Evolutionary conservation across 2,113 vertebrate species (phyloP).

Genomic region (Suricata suricatta): DNA sequence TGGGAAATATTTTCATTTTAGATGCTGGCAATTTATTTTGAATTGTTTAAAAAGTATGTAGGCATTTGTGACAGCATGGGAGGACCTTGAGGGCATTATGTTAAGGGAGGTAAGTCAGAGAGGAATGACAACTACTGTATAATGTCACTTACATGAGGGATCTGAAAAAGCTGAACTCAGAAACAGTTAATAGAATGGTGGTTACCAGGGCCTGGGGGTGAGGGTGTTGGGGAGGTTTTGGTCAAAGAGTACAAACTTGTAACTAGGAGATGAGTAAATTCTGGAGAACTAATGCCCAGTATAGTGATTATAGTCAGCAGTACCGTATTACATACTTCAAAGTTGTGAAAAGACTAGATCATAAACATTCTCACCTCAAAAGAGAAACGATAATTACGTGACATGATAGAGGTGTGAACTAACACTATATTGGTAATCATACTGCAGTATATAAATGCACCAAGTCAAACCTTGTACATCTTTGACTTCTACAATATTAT

Average conservation of each 20-base stretch:
- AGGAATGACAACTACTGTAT: neutral
- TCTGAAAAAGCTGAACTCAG: neutral
- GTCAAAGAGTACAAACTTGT: neutral
- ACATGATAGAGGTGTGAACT: neutral
- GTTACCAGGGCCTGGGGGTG: neutral
- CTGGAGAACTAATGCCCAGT: neutral
- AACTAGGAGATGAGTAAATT: neutral
- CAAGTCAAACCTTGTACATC: neutral
- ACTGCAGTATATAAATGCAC: neutral
- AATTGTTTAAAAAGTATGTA: neutral
- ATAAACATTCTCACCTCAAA: neutral
- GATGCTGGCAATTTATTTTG: neutral
- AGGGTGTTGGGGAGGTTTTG: neutral
- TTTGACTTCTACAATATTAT: neutral
- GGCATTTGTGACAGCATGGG: neutral
- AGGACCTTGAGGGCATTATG: neutral
- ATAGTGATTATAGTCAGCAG: neutral
- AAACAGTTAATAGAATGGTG: neutral
- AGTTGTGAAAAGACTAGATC: neutral
- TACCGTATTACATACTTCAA: neutral
- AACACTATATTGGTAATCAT: neutral
- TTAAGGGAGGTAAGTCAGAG: neutral
- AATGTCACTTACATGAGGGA: neutral
- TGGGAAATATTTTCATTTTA: neutral
- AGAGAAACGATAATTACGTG: neutral